A percentile compares a stretch with the other conserved stretches of the same genome.
Conservation (phyloP, 2,113 vertebrate genomes). For the Passer montanus region DNA sequence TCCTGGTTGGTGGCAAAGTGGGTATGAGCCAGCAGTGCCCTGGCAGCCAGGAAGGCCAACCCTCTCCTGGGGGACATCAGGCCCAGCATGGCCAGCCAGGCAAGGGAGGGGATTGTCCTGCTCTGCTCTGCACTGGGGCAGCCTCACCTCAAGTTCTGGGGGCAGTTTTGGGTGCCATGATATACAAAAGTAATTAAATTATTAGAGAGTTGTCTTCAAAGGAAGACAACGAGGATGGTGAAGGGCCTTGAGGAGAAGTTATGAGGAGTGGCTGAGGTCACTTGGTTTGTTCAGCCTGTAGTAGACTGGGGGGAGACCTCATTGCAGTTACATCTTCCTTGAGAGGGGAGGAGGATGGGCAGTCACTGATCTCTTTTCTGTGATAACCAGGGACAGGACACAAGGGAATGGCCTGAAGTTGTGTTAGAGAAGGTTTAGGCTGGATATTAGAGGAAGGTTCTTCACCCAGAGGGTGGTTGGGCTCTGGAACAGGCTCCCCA, state of each 20-base stretch:
- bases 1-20: accelerated
- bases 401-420: accelerated
- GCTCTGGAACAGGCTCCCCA: not conserved
- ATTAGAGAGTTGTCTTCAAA: not conserved
- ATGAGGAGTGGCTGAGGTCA: not conserved
- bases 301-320: not conserved
- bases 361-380: not conserved
- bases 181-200: not conserved
- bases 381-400: accelerated
- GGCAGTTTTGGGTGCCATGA: not conserved
- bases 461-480: not conserved
- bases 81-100: accelerated
- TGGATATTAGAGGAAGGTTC: not conserved
- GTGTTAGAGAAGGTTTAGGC: no score
- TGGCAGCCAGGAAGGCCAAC: not conserved
- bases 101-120: not conserved
- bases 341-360: accelerated
- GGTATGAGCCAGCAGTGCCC: not conserved
- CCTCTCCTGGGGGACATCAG: not conserved
- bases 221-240: accelerated
- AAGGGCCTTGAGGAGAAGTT: not conserved
- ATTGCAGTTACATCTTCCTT: accelerated
- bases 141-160: not conserved
- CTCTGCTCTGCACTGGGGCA: accelerated
- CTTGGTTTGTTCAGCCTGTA: not conserved